These are phyloP conservation scores for Malurus melanocephalus DNA, from an alignment of 2,113 vertebrate species.

Conservation along the genomic window DNA sequence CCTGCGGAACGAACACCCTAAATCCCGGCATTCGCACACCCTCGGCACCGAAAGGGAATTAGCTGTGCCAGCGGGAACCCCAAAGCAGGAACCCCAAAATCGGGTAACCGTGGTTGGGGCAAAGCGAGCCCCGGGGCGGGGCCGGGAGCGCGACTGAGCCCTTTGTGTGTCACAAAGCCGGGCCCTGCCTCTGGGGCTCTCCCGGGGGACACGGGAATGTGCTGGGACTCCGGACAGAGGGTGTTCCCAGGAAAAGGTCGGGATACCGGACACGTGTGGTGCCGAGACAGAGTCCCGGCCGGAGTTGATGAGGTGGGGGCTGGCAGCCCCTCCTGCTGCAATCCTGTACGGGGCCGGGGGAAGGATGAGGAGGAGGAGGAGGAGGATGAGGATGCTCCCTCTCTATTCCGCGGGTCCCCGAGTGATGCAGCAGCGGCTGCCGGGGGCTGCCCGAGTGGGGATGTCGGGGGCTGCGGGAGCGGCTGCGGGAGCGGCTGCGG, in stretches of 20 bases:
- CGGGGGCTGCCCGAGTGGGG: too few relatives aligned
- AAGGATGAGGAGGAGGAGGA: neutral
- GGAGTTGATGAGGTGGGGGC: neutral
- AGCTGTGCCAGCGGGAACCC: neutral
- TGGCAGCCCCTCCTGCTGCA: neutral
- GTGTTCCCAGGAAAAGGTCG: too few relatives aligned
- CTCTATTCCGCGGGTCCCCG: neutral
- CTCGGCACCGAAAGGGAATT: neutral
- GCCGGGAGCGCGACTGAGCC: neutral
- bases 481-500: neutral
- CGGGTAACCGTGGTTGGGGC: accelerated
- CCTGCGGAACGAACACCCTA: accelerated
- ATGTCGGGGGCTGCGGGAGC: neutral
- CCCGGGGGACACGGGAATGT: neutral
- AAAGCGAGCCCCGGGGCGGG: neutral
- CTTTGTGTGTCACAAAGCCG: neutral
- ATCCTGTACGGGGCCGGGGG: too few relatives aligned
- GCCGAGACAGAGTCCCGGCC: neutral
- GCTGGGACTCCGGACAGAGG: neutral
- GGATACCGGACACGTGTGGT: accelerated
- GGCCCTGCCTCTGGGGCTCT: too few relatives aligned
- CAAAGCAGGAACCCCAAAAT: neutral
- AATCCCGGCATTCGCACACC: accelerated
- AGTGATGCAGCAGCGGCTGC: neutral
- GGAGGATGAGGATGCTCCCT: neutral